These are phyloP conservation scores for Hyles lineata DNA, from an alignment of 2,888 invertebrate genomes.

Conservation along the genomic window DNA sequence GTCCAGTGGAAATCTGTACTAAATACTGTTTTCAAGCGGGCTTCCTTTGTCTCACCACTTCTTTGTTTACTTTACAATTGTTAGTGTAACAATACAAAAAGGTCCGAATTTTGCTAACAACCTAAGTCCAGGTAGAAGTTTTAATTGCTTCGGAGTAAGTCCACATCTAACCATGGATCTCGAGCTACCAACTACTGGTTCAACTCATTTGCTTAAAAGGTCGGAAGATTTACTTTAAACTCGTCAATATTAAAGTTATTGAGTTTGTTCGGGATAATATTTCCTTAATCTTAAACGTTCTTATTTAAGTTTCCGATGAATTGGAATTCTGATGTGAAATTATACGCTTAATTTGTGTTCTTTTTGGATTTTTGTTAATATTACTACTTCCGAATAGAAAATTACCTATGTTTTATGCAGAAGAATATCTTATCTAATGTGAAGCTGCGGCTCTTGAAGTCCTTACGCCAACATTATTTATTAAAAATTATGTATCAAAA, in stretches of 20 bases:
- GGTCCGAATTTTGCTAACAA: conserved; percentile 73
- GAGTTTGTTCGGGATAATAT: conserved; percentile 20
- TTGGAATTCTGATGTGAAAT: conserved; percentile 12
- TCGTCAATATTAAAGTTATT: conserved; percentile 34
- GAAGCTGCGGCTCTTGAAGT: too few species aligned
- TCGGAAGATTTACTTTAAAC: conserved; percentile 36
- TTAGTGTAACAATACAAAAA: conserved; percentile 72
- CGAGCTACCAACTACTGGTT: conserved; percentile 50
- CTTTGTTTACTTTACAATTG: conserved; percentile 77
- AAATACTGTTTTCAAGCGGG: conserved; percentile 73
- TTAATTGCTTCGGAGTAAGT: conserved; percentile 78
- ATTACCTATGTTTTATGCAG: too few species aligned
- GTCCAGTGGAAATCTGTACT: conserved; percentile 65
- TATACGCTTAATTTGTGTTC: conserved; percentile 3
- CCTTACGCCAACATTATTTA: too few species aligned
- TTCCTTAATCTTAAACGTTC: conserved; percentile 28
- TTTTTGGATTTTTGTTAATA: background rate
- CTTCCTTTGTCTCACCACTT: conserved; percentile 69
- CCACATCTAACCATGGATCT: conserved; percentile 46
- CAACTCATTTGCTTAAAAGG: conserved; percentile 60
- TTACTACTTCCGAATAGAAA: background rate
- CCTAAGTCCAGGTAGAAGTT: conserved; percentile 69
- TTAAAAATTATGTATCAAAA: too few species aligned
- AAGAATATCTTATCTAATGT: too few species aligned
- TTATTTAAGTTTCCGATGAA: conserved; percentile 20